Conservation (phyloP, 1,140 invertebrate genomes). For the Orussus abietinus region DNA sequence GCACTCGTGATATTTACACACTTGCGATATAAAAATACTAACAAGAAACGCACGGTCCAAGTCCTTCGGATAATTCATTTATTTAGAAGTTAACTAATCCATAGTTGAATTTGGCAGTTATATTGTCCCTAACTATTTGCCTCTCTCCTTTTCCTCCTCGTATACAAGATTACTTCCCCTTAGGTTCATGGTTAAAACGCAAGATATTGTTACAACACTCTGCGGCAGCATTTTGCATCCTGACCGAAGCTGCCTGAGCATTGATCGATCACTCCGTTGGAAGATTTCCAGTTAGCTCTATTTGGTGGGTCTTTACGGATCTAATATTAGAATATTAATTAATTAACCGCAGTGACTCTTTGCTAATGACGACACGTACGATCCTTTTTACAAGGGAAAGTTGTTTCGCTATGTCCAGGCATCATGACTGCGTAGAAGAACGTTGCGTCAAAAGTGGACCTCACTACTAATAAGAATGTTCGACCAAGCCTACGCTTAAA, state of each 20-base stretch:
- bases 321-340: constrained; percentile 6
- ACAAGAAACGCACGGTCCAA: constrained; percentile 38
- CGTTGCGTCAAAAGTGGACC: too few relatives aligned
- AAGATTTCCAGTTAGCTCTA: constrained; percentile 31
- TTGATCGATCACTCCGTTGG: constrained; percentile 29
- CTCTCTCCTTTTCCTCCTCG: constrained; percentile 39
- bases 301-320: constrained; percentile 18
- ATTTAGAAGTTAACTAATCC: constrained; percentile 43
- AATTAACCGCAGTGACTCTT: too few relatives aligned
- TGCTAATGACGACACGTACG: too few relatives aligned
- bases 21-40: constrained; percentile 51
- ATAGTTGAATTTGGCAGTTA: constrained; percentile 53
- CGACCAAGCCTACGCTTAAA: constrained; percentile 25
- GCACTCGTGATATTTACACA: constrained; percentile 37
- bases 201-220: constrained; percentile 19
- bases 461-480: too few relatives aligned
- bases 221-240: constrained; percentile 18
- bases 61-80: constrained; percentile 30
- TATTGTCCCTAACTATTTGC: constrained; percentile 52
- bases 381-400: too few relatives aligned
- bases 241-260: constrained; percentile 6
- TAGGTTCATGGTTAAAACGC: constrained; percentile 19
- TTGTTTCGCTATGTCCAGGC: too few relatives aligned
- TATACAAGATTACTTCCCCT: constrained; percentile 27
- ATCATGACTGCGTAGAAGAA: too few relatives aligned